Evolutionary conservation across 2,888 invertebrate species (phyloP), one percentile per base, ranked within the genome.

Genomic region (Muscina levida): DNA sequence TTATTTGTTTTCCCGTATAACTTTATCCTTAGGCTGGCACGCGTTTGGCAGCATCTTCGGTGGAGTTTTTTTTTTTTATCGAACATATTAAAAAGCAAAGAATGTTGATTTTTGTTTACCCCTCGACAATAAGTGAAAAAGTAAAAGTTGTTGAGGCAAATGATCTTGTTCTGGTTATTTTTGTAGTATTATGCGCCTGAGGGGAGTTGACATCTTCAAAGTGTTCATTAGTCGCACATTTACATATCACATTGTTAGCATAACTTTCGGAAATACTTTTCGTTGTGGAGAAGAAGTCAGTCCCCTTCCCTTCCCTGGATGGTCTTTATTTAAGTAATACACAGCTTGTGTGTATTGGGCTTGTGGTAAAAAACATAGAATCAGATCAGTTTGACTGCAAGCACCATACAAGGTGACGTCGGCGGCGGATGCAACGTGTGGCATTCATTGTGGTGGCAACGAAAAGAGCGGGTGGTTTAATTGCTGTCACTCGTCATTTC

Each of bases 161-260:
- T 62, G 62, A 62, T 77, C 62, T 67, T 24, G n/a, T 72, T 71
- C n/a, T 53, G 62, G 39, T 72, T 79, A 79, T 79, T 79, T 79
- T 75, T 75, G 53, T 66, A 15, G 24, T 19, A 17, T 57, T 48
- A 26, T 42, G 22, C 19, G 22, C 56, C 15, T 15, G 44, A 53
- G 81, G 77, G 81, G 81, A 80, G 82, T 79, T 62, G 44, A 67
- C 62, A 62, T 81, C 70, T 76, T 82, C 84, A 84, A 87, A 86
- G 87, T 87, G 87, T 87, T 88, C 87, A 88, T 88, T 88, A 88
- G 86, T 87, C 87, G 86, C 87, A 87, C 87, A 87, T 88, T 88
- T 87, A 87, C 87, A 87, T 88, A 86, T 87, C 85, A 82, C 86
- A 87, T 88, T 86, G 87, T 86, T 85, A 75, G 81, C 81, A 81